Base-by-base conservation (phyloP, 1,140 invertebrate species). In the Cydia fagiglandana region DNA sequence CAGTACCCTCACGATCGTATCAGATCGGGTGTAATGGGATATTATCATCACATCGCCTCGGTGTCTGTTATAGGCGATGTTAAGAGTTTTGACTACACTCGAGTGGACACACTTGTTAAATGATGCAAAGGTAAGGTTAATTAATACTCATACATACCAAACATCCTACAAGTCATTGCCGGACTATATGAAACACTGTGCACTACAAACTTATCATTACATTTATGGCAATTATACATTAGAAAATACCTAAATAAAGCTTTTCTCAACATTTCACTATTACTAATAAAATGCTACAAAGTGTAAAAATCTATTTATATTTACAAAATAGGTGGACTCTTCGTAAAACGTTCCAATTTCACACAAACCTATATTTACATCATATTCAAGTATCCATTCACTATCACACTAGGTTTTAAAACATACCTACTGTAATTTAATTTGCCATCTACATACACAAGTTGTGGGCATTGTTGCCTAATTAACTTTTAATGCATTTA, bases 271-370 rank as follows among this genome's bases (percentile, higher is more conserved):
- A 86, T 82, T 83, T 81, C 75, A 80, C 82, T 83, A 83, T 76
- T 78, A 76, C 76, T 84, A 82, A 81, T 83, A 85, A 84, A 81
- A 76, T 81, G 79, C 84, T 87, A 89, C 78, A 84, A 88, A 85
- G 89, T 90, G 88, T 91, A 91, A 91, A 91, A 91, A 83, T 88
- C 85, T 90, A 88, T 90, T 88, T 91, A 91, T 75, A 75, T 91
- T 89, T 92, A 91, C 91, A 92, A 90, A 92, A 92, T 92, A 92
- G 91, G 91, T 92, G 91, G 91, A 92, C 88, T 90, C 88, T 92
- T 92, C 91, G 88, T 91, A 86, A 87, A 92, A 87, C 84, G 83
- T 83, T 86, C 85, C 87, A 86, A 88, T 87, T 84, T 79, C 88
- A 90, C 91, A 90, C 89, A 89, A 87, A 83, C 89, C 89, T 82